These are phyloP conservation scores for Odobenus rosmarus DNA, from an alignment of 2,113 vertebrate genomes.

Conservation along the genomic window DNA sequence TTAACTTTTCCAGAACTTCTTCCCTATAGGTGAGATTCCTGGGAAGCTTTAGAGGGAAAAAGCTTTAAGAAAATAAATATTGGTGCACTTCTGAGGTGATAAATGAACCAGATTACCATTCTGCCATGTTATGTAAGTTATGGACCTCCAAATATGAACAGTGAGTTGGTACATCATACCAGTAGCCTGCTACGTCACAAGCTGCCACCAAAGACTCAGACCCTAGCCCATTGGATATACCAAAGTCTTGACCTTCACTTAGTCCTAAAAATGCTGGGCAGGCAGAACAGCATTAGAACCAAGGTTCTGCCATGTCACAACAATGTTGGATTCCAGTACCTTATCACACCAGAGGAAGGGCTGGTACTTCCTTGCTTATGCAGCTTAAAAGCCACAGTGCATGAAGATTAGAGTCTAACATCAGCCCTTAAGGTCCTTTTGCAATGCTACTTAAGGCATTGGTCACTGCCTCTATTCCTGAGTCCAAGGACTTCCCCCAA, in stretches of 20 bases:
- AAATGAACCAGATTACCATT: background rate
- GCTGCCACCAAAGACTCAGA: background rate
- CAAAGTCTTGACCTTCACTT: background rate
- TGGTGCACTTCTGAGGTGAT: background rate
- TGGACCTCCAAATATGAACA: background rate
- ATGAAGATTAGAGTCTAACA: background rate
- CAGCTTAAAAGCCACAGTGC: background rate
- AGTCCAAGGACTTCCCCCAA: background rate
- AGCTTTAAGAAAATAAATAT: background rate
- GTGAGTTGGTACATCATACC: background rate
- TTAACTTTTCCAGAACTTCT: background rate
- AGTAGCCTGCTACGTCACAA: background rate
- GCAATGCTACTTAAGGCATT: background rate
- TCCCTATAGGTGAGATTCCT: background rate
- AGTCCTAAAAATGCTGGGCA: background rate
- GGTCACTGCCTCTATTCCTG: background rate
- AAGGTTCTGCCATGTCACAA: background rate
- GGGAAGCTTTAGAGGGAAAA: background rate
- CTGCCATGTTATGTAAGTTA: background rate
- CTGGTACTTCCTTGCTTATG: background rate
- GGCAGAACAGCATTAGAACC: background rate
- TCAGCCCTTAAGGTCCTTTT: background rate
- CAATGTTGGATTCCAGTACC: background rate
- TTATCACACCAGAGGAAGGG: background rate
- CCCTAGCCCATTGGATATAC: background rate